Conservation (phyloP, 2,797 vertebrate species). For the Girardinus metallicus region DNA sequence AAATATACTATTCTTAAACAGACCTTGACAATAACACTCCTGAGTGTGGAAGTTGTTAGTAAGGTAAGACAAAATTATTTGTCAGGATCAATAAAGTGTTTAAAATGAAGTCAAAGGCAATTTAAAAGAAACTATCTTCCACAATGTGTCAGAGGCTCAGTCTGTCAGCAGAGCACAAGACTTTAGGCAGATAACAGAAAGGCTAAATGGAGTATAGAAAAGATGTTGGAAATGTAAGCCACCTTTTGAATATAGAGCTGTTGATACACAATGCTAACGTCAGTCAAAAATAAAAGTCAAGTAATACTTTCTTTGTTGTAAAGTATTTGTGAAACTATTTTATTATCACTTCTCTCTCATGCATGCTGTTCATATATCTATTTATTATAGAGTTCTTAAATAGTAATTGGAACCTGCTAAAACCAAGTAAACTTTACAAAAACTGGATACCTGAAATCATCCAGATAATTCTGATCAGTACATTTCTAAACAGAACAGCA, state of each 20-base stretch:
- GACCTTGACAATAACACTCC: not conserved
- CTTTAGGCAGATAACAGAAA: not conserved
- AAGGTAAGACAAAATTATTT: not conserved
- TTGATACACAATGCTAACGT: conserved; percentile 1
- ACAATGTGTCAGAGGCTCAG: not conserved
- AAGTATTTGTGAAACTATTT: not conserved
- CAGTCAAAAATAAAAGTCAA: not conserved
- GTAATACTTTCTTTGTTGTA: not conserved
- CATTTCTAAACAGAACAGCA: not conserved
- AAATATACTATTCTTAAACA: not conserved
- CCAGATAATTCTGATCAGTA: not conserved
- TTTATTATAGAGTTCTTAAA: not conserved
- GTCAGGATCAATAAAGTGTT: not conserved
- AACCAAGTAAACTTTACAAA: not conserved
- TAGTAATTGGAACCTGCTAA: not conserved
- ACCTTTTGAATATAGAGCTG: not conserved
- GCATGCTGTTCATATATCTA: not conserved
- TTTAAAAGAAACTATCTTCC: not conserved
- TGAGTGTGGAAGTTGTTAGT: not conserved
- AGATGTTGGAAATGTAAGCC: not conserved
- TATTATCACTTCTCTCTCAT: too few relatives aligned
- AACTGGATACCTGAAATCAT: not conserved
- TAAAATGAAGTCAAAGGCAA: not conserved
- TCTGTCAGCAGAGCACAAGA: not conserved
- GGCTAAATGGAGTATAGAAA: not conserved